Conservation (phyloP, 2,888 invertebrate genomes). For the Heliconius ethilla region DNA sequence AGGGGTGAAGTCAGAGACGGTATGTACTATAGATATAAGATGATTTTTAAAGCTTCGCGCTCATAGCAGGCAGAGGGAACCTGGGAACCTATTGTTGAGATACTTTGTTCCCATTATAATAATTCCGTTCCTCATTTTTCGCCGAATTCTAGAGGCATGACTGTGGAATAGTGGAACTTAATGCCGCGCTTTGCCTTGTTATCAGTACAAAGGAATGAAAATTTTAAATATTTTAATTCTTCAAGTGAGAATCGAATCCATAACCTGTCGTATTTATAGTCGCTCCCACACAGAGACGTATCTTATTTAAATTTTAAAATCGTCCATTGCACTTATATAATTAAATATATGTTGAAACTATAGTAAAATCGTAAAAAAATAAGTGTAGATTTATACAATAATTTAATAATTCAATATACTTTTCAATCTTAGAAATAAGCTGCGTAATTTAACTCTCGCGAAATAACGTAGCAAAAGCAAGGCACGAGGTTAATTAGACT, state of each 20-base stretch:
- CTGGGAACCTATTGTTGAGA: neutral
- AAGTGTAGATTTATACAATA: too few species aligned
- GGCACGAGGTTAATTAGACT: constrained; percentile 33
- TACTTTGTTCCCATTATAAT: neutral
- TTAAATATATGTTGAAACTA: too few species aligned
- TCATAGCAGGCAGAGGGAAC: neutral
- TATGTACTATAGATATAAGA: neutral
- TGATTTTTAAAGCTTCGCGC: neutral
- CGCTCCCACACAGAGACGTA: neutral
- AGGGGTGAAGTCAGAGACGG: too few species aligned
- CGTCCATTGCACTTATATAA: too few species aligned
- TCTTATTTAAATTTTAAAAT: too few species aligned
- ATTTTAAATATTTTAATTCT: neutral
- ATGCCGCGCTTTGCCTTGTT: neutral
- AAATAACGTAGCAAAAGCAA: constrained; percentile 22
- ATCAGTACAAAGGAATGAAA: neutral
- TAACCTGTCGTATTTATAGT: neutral
- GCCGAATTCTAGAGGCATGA: neutral
- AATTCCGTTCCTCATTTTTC: neutral
- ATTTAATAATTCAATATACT: neutral
- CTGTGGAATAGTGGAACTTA: neutral
- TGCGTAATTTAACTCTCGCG: constrained; percentile 18
- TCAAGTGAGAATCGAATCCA: neutral
- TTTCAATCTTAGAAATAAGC: neutral
- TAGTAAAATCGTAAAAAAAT: too few species aligned